These are phyloP conservation scores for Phrynocephalus forsythii DNA, from an alignment of 2,797 vertebrate species.

Conservation along the genomic window DNA sequence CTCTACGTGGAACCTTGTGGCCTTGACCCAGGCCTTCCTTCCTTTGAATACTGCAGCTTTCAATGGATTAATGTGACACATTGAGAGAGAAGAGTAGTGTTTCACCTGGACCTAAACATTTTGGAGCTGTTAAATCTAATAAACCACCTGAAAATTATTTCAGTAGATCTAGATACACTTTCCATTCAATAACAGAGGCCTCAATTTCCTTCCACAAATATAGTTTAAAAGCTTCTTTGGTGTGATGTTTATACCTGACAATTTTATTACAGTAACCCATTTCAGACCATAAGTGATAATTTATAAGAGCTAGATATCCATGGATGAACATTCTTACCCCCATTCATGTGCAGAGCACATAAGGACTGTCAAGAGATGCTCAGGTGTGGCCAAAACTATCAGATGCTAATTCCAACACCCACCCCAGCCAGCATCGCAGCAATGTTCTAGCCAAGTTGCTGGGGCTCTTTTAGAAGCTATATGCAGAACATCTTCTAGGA, in stretches of 20 bases:
- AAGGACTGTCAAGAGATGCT: too few species aligned
- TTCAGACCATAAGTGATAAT: background rate
- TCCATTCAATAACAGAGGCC: background rate
- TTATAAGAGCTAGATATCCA: background rate
- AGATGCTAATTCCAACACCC: too few species aligned
- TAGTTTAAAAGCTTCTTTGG: background rate
- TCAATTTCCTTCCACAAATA: too few species aligned
- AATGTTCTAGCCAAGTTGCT: too few species aligned
- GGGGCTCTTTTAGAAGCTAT: too few species aligned
- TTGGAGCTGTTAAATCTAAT: background rate
- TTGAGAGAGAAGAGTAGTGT: too few species aligned
- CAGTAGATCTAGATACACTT: background rate
- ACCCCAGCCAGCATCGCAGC: too few species aligned
- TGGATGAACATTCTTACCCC: background rate
- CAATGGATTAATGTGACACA: too few species aligned
- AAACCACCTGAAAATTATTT: background rate
- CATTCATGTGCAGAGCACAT: background rate
- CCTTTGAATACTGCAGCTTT: background rate
- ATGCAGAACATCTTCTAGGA: too few species aligned
- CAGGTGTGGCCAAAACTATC: too few species aligned
- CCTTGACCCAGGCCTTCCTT: slow-evolving; percentile 58
- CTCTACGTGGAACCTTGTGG: slow-evolving; percentile 73
- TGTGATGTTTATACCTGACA: background rate
- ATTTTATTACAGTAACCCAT: background rate
- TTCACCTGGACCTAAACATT: too few species aligned